Evolutionary conservation across 2,888 invertebrate species (phyloP).

Genomic region (Gastracanthus pulcherrimus): DNA sequence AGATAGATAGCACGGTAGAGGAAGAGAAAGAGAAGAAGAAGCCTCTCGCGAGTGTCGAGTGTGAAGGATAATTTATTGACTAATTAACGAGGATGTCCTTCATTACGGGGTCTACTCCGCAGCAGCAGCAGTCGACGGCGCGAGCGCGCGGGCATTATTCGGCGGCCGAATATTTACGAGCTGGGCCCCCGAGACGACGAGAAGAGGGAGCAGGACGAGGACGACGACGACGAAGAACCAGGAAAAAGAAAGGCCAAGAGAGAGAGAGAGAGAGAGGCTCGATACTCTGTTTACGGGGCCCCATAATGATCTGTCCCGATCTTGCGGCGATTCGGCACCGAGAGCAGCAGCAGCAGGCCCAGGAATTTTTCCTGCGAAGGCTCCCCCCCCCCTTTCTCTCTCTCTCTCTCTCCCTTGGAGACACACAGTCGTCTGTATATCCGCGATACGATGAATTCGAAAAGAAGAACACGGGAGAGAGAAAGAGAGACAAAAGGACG

Average conservation of each 20-base stretch:
- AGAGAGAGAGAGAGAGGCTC: conserved; percentile 38
- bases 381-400: conserved; percentile 19
- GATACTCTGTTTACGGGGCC: conserved; percentile 65
- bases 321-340: conserved; percentile 69
- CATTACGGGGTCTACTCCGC: conserved; percentile 70
- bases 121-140: conserved; percentile 69
- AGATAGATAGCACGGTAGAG: conserved; percentile 52
- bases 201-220: conserved; percentile 46
- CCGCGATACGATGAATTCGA: conserved; percentile 1
- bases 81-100: conserved; percentile 78
- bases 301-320: conserved; percentile 75
- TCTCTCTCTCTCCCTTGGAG: conserved; percentile 24
- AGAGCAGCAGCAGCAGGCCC: conserved; percentile 29
- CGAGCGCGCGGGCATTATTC: conserved; percentile 73
- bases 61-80: conserved; percentile 76
- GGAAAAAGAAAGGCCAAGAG: conserved; percentile 8
- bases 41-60: conserved; percentile 69
- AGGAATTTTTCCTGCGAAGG: conserved; percentile 69
- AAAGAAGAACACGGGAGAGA: conserved; percentile 7
- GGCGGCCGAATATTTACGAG: conserved; percentile 76
- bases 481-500: conserved; percentile 2
- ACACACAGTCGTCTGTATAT: conserved; percentile 20
- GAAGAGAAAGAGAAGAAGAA: conserved; percentile 52
- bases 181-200: conserved; percentile 53
- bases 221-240: no score